Evolutionary conservation across 2,113 vertebrate species (phyloP).

Genomic region (Mormyrus iriodes): DNA sequence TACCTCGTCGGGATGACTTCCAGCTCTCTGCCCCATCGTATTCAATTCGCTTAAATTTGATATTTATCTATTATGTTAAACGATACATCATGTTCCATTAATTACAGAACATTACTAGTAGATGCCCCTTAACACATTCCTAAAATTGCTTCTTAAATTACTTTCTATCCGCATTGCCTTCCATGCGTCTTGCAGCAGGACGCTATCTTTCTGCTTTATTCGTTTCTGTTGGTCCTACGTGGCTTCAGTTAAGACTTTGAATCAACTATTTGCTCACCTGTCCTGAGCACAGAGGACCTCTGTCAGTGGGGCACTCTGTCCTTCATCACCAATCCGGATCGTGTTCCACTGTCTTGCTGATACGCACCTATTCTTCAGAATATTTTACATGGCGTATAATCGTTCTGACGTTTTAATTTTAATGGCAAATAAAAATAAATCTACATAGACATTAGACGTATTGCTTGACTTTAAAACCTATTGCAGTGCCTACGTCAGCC

Average conservation of each 20-base stretch:
- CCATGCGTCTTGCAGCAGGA: neutral
- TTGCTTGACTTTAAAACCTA: neutral
- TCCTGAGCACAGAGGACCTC: neutral
- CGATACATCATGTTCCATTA: neutral
- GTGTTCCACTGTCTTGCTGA: neutral
- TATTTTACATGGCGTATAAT: neutral
- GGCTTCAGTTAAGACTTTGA: neutral
- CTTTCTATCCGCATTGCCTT: neutral
- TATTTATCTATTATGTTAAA: neutral
- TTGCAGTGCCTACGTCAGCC: neutral
- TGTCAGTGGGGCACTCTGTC: neutral
- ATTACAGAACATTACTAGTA: neutral
- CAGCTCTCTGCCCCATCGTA: neutral
- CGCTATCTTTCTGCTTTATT: neutral
- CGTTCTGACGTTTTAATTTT: neutral
- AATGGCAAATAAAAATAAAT: neutral
- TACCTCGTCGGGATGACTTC: neutral
- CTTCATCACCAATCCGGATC: neutral
- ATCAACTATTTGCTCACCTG: conserved; percentile 26
- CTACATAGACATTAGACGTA: neutral
- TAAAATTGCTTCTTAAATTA: neutral
- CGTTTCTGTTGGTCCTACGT: neutral
- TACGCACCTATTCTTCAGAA: neutral
- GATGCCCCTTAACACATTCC: neutral
- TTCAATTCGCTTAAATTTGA: neutral